Evolutionary conservation across 2,888 invertebrate species (phyloP), one percentile per base, ranked within the genome.

Genomic region (Drosophila suboccidentalis): DNA sequence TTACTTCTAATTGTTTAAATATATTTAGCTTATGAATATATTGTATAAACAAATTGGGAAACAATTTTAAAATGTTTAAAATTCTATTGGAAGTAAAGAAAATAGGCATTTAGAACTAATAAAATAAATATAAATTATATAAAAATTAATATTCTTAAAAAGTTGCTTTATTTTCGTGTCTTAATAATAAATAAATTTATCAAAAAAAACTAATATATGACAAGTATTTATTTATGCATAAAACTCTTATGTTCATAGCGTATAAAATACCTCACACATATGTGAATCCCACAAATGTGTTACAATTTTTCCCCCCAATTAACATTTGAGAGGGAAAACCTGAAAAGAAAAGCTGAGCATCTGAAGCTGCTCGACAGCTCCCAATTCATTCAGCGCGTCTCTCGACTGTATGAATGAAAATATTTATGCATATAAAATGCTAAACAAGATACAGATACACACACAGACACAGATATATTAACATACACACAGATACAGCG

Each of bases 341-440:
- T 34, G 44, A 15, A 61, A 61, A 47, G 77, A 70, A 75, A 72
- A 76, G 38, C 43, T 29, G 17, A 70, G 61, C 39, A 34, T 34
- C 53, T 19, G 4, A 46, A 46, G 54, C 46, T 57, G 57, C 55
- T 44, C 58, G 11, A 60, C 6, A 32, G 47, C 15, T 55, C 47
- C 49, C 43, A 50, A 22, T 75, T 77, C 71, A 66, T 65, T 71
- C 75, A 71, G 46, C 54, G 55, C 46, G 58, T 43, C 60, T 46
- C 51, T 70, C 59, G 54, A 32, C 64, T 62, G 67, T 65, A 74
- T 83, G 89, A 86, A 83, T 88, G 87, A 71, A 86, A 86, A 86
- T 88, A 82, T 88, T 88, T 83, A 82, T 88, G 83, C 88, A 83
- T 86, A 79, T 78, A 81, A 71, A 79, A 55, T 46, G 60, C 47